These are phyloP conservation scores for Hydrophis major DNA, from an alignment of 2,797 vertebrate genomes.

Conservation along the genomic window DNA sequence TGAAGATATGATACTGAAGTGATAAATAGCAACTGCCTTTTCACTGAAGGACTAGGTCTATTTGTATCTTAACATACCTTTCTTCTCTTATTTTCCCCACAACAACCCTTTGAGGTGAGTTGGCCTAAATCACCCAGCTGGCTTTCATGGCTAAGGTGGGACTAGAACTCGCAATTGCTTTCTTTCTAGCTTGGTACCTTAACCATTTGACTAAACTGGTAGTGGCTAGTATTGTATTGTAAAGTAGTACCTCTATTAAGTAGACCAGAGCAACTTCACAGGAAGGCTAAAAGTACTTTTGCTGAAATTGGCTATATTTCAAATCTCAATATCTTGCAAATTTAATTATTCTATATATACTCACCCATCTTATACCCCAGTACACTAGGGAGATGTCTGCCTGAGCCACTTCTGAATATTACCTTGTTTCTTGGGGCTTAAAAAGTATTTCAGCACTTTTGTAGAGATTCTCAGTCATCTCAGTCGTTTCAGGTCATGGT, in stretches of 20 bases:
- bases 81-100: not conserved
- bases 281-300: not conserved
- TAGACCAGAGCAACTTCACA: not conserved
- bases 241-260: not conserved
- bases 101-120: not conserved
- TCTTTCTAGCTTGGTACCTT: not conserved
- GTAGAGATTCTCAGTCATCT: too few species aligned
- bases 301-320: not conserved
- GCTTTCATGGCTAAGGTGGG: not conserved
- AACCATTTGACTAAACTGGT: not conserved
- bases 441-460: not conserved
- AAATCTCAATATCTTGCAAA: not conserved
- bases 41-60: not conserved
- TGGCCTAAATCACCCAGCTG: not conserved
- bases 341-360: not conserved
- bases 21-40: not conserved
- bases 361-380: not conserved
- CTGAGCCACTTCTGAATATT: not conserved
- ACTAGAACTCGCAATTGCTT: not conserved
- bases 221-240: not conserved
- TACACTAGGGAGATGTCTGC: not conserved
- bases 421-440: not conserved
- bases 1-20: not conserved
- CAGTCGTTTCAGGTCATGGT: too few species aligned
- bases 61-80: not conserved